A percentile compares a stretch with the other conserved stretches of the same genome.
phyloP scores from a whole-genome alignment of 1,140 invertebrate species.

The Brachionus koreanus region DNA sequence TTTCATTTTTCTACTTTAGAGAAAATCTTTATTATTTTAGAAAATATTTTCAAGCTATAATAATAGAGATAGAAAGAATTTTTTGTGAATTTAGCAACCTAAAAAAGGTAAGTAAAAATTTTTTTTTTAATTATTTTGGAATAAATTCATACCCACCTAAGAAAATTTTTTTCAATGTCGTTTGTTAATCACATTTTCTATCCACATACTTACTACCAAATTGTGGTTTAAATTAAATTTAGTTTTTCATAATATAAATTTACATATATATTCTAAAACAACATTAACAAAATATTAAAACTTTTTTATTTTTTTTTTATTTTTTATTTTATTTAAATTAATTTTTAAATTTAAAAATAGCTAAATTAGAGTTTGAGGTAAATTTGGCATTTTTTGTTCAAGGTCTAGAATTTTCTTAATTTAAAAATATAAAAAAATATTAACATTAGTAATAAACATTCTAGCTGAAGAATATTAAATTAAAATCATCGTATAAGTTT shows the following conservation, averaged over 20 bases:
- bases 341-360: neutral
- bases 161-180: too few relatives aligned
- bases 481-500: neutral
- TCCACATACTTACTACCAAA: neutral
- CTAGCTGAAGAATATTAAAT: too few relatives aligned
- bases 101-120: neutral
- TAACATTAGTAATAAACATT: too few relatives aligned
- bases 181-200: too few relatives aligned
- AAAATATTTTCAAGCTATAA: neutral
- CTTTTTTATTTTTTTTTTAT: neutral
- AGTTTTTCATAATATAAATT: neutral
- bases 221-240: neutral
- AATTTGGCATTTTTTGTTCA: too few relatives aligned
- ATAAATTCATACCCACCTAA: neutral
- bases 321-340: neutral
- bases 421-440: too few relatives aligned
- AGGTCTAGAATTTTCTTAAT: too few relatives aligned
- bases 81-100: neutral
- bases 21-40: neutral
- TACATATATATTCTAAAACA: neutral
- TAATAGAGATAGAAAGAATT: neutral
- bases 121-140: neutral
- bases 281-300: neutral
- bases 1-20: neutral
- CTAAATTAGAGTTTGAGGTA: too few relatives aligned